Evolutionary conservation across 37 sponge, comb jelly and placozoan genomes (phyloP).

Genomic region (Agelas oroides): DNA sequence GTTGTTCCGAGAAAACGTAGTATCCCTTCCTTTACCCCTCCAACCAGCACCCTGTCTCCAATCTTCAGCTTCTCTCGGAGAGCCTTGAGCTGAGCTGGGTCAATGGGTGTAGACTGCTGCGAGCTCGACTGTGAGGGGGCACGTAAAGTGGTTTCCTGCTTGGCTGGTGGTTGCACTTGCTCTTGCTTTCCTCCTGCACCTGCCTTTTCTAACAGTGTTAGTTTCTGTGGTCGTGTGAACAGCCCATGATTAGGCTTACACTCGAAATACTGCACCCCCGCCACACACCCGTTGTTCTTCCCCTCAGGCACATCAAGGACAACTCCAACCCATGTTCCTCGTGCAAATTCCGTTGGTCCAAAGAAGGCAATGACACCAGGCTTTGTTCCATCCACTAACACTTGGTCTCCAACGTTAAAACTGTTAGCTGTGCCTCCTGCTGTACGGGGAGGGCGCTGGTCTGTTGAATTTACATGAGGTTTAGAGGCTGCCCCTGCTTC

Average conservation of each 20-base stretch:
- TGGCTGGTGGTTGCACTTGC: too few species aligned
- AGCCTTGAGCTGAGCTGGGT: slow-evolving; percentile 21
- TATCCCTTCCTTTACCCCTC: slow-evolving; percentile 82
- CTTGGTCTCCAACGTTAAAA: slow-evolving; percentile 66
- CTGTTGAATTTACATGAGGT: background rate
- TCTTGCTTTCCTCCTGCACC: too few species aligned
- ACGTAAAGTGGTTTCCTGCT: background rate
- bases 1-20: slow-evolving; percentile 82
- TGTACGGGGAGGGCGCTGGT: background rate
- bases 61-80: slow-evolving; percentile 47
- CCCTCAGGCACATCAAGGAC: slow-evolving; percentile 83
- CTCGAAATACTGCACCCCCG: slow-evolving; percentile 74
- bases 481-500: background rate
- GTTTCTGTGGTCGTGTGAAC: slow-evolving; percentile 68
- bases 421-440: background rate
- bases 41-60: slow-evolving; percentile 74
- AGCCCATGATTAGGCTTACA: slow-evolving; percentile 77
- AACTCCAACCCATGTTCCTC: slow-evolving; percentile 94
- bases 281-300: slow-evolving; percentile 92
- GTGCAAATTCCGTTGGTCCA: slow-evolving; percentile 91
- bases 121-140: background rate
- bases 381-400: slow-evolving; percentile 82
- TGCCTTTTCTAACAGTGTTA: slow-evolving; percentile 11
- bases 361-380: slow-evolving; percentile 80
- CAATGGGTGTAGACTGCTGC: background rate